These are phyloP conservation scores for Ptilodon capucinus DNA, from an alignment of 2,888 invertebrate genomes.

Conservation along the genomic window DNA sequence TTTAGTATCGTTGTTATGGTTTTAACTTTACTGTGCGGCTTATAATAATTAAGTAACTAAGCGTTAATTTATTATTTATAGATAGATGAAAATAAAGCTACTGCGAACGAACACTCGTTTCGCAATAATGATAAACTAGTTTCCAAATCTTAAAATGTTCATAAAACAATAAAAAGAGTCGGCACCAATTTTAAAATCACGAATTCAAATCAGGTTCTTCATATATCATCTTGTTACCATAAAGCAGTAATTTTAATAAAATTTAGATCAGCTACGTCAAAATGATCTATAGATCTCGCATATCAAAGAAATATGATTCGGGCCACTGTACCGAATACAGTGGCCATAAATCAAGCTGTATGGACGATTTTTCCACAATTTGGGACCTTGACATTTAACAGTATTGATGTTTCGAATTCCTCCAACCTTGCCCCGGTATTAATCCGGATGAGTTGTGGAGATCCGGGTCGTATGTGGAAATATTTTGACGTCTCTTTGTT, in stretches of 20 bases:
- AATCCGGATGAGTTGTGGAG: slow-evolving; percentile 30
- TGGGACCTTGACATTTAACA: slow-evolving; percentile 30
- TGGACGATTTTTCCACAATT: slow-evolving; percentile 6
- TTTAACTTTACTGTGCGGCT: neutral
- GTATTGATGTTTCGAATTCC: slow-evolving; percentile 13
- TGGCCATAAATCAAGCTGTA: slow-evolving; percentile 17
- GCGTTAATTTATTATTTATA: neutral
- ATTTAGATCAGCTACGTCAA: neutral
- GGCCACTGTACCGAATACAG: slow-evolving; percentile 12
- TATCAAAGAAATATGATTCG: slow-evolving; percentile 18
- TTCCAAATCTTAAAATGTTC: neutral
- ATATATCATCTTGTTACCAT: neutral
- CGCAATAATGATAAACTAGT: neutral
- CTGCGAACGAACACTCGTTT: no score
- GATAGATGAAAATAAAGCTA: no score
- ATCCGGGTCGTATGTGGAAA: slow-evolving; percentile 40
- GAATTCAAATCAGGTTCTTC: neutral
- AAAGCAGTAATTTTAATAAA: neutral
- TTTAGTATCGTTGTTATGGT: neutral
- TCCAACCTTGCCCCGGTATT: slow-evolving; percentile 50
- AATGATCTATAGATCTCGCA: slow-evolving; percentile 1
- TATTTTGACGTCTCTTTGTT: slow-evolving; percentile 9
- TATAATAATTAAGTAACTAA: neutral
- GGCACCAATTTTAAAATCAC: neutral
- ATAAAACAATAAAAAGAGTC: neutral